phyloP scores from a whole-genome alignment of 2,797 vertebrate genomes.

The Pitangus sulphuratus region DNA sequence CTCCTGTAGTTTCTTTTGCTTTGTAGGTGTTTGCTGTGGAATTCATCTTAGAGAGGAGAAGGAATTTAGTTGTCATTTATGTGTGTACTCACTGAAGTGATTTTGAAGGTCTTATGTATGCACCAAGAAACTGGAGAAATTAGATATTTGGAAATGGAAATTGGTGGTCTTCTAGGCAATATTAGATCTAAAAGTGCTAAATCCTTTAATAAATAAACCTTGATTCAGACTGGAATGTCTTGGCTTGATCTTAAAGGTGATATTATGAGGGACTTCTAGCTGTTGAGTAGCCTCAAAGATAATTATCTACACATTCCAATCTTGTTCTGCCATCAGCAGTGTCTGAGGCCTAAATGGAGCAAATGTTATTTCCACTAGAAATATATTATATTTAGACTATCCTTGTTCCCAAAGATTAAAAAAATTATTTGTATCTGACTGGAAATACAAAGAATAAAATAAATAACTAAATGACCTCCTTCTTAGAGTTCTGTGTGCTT shows the following conservation, averaged over 20 bases:
- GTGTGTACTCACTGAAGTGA: conserved; percentile 11
- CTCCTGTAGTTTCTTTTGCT: conserved; percentile 1
- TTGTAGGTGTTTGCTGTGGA: conserved; percentile 44
- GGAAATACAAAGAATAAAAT: conserved; percentile 5
- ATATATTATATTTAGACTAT: conserved; percentile 60
- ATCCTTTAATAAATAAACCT: conserved; percentile 84
- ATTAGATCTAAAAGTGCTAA: conserved; percentile 81
- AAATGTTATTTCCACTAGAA: conserved; percentile 63
- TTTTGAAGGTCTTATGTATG: conserved; percentile 63
- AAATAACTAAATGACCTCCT: not conserved
- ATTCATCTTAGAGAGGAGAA: conserved; percentile 30
- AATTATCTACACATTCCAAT: conserved; percentile 81
- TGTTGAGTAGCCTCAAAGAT: conserved; percentile 75
- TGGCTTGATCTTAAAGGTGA: conserved; percentile 82
- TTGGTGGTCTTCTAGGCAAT: conserved; percentile 79
- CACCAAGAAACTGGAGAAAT: conserved; percentile 76
- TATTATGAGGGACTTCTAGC: conserved; percentile 74
- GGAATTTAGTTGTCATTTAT: conserved; percentile 44
- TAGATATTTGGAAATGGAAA: conserved; percentile 80
- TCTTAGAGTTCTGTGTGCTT: not conserved
- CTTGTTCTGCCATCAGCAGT: conserved; percentile 68
- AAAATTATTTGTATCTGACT: conserved; percentile 31
- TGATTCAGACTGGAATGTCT: conserved; percentile 82
- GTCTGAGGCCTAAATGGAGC: conserved; percentile 59
- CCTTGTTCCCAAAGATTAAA: conserved; percentile 7